These are phyloP conservation scores for Germaria angustata DNA, from an alignment of 2,888 invertebrate species.

Conservation along the genomic window DNA sequence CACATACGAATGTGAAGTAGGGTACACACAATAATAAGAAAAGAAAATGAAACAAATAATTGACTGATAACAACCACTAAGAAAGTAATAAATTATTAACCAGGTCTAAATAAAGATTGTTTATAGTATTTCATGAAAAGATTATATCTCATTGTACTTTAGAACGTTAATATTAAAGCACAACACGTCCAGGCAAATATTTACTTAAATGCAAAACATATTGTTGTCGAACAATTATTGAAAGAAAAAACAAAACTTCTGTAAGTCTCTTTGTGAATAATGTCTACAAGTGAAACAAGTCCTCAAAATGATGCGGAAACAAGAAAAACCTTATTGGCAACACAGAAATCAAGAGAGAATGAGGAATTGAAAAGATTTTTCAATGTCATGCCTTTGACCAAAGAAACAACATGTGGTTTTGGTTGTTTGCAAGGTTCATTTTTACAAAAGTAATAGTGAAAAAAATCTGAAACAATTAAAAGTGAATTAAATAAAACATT, in stretches of 20 bases:
- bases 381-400: slow-evolving; percentile 80
- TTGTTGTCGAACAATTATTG: not conserved
- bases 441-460: slow-evolving; percentile 80
- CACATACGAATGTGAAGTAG: slow-evolving; percentile 24
- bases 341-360: slow-evolving; percentile 53
- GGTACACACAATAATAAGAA: not conserved
- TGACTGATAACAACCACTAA: slow-evolving; percentile 40
- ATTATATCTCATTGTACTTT: slow-evolving; percentile 36
- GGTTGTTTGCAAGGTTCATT: slow-evolving; percentile 82
- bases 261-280: not conserved
- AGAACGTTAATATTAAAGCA: slow-evolving; percentile 47
- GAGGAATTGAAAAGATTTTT: slow-evolving; percentile 78
- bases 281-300: slow-evolving; percentile 20
- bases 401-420: slow-evolving; percentile 84
- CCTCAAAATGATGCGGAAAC: slow-evolving; percentile 40
- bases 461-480: not conserved
- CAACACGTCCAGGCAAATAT: slow-evolving; percentile 10
- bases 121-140: slow-evolving; percentile 7
- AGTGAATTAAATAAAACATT: too few relatives aligned
- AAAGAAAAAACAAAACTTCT: too few relatives aligned
- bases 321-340: slow-evolving; percentile 41
- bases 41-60: slow-evolving; percentile 16
- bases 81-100: not conserved
- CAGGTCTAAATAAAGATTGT: slow-evolving; percentile 29
- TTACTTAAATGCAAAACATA: not conserved